Base-by-base conservation (phyloP, 2,113 vertebrate species). In the Talpa occidentalis region DNA sequence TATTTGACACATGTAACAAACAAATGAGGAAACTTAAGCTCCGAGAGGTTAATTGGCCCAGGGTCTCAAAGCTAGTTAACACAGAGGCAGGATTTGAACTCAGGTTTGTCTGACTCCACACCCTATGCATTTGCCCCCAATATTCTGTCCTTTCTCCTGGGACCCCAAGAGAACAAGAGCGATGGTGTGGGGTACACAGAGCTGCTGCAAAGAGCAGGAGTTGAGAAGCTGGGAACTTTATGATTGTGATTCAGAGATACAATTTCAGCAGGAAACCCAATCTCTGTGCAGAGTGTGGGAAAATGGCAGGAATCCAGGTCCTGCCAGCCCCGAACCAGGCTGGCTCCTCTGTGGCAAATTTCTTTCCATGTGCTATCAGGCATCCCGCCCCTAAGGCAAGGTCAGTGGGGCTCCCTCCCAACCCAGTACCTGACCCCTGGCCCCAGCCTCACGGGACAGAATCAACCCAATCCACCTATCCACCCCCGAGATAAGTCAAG, bases 211-310 rank as follows among this genome's bases (percentile, higher is more conserved):
- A 54, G 91, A 74, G 76, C 47, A 56, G 56, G 47, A 47, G 49
- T 10, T 24, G 52, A 91, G 79, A 81, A 15, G 82, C 93, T 83
- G 69, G 85, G 82, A 79, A 80, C 70, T 81, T 67, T 37, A 32
- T 8, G 49, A 47, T 1, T 42, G 64, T 15, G 40, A 72, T 73
- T n/a, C 87, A 56, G 72, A 91, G 72, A 87, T n/a, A 60, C 16
- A 22, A 6, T 77, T 85, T 77, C 91, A 88, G 79, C 37, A 69
- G 92, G 83, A 96, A 97, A 93, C n/a, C 47, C 32, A 64, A 73
- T 80, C 90, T 86, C 90, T 17, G 42, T 7, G 52, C 76, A 14
- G 67, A 85, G 52, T 95, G 80, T 95, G 96, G 85, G 97, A 96
- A 96, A 73, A 56, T 73, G 86, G 95, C 91, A 37, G 64, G 74